Evolutionary conservation across 2,888 invertebrate species (phyloP).

Genomic region (Apamea anceps): DNA sequence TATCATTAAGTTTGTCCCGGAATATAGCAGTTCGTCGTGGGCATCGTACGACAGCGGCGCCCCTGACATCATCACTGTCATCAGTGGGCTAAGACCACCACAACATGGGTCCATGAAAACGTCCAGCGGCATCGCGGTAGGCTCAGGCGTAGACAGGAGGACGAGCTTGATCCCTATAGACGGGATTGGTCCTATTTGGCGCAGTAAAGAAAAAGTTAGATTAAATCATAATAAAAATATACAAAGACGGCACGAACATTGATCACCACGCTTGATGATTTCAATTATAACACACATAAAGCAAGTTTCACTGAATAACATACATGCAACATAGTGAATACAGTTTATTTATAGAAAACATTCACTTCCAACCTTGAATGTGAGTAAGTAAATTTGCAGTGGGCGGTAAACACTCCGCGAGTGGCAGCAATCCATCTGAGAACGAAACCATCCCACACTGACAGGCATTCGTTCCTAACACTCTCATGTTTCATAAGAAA

Average conservation of each 20-base stretch:
- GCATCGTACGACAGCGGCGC: background rate
- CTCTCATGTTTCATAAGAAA: constrained; percentile 21
- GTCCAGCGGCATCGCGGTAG: background rate
- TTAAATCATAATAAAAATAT: background rate
- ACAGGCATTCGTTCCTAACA: constrained; percentile 68
- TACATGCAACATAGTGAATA: background rate
- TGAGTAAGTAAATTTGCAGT: constrained; percentile 31
- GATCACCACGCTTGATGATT: background rate
- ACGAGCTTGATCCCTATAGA: fast-evolving
- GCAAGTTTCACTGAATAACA: background rate
- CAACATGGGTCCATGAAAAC: background rate
- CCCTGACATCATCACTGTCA: background rate
- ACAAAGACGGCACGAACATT: background rate
- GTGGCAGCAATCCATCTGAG: constrained; percentile 68
- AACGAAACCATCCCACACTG: constrained; percentile 52
- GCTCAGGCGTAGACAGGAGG: background rate
- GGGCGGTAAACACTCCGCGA: constrained; percentile 44
- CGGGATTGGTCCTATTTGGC: no score
- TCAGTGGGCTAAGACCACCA: background rate
- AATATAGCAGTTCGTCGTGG: background rate
- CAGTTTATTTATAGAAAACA: constrained; percentile 6
- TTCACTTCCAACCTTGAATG: background rate
- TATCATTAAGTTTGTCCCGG: background rate
- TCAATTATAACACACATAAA: background rate
- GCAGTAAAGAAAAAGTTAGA: background rate